Percentiles rank a stretch among this genome's conserved stretches.
These are phyloP conservation scores for Porites cylindrica DNA, from an alignment of 92 coral and sea anemone species.

Conservation along the genomic window DNA sequence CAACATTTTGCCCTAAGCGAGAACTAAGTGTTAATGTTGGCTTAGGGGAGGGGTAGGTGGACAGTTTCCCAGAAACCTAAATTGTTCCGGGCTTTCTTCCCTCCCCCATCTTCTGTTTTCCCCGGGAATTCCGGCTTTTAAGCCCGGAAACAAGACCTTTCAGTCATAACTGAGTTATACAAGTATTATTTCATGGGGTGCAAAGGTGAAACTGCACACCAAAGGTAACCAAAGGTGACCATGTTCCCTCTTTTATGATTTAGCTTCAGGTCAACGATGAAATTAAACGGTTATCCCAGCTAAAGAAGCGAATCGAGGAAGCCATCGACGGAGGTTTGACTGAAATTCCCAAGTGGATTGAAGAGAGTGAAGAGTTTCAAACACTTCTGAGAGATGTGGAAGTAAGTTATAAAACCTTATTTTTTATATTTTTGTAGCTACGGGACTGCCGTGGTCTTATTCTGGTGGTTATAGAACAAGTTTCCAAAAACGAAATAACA, in stretches of 20 bases:
- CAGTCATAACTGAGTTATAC: background rate
- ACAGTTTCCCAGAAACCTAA: too few relatives aligned
- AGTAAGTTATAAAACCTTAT: conserved; percentile 5
- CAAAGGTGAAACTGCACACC: background rate
- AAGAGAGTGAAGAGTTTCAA: conserved; percentile 88
- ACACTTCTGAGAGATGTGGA: conserved; percentile 87
- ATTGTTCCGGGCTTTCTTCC: too few relatives aligned
- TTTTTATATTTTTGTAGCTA: too few relatives aligned
- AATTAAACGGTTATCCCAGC: conserved; percentile 76
- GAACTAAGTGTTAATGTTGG: too few relatives aligned
- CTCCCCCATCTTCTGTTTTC: background rate
- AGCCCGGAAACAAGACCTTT: too few relatives aligned
- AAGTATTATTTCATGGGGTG: background rate
- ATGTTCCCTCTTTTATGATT: background rate
- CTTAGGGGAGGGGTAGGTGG: too few relatives aligned
- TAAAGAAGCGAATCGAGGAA: conserved; percentile 90
- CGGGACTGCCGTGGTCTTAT: too few relatives aligned
- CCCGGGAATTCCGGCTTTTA: background rate
- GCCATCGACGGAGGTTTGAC: conserved; percentile 89
- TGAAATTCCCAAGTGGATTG: conserved; percentile 86
- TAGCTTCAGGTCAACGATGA: conserved; percentile 91
- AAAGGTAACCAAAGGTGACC: background rate
- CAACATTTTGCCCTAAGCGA: too few relatives aligned
- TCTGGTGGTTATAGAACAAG: too few relatives aligned
- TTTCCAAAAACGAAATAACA: too few relatives aligned